phyloP scores from a whole-genome alignment of 2,797 vertebrate species.

The Syndactyla subalaris region DNA sequence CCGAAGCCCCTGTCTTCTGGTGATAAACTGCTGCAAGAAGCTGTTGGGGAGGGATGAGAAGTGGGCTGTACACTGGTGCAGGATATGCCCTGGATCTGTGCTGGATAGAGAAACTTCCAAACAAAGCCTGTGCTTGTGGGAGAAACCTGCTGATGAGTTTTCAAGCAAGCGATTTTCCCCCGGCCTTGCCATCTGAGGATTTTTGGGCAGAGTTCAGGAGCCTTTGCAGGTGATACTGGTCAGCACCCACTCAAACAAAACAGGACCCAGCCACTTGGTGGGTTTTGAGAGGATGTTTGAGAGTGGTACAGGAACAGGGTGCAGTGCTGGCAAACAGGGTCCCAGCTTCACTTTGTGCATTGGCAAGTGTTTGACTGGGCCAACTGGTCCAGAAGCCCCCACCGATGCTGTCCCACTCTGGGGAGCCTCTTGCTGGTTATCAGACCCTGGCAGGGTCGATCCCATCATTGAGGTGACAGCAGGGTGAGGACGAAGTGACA shows the following conservation, averaged over 20 bases:
- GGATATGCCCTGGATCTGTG: neutral
- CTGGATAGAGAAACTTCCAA: neutral
- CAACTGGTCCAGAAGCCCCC: rapidly evolving
- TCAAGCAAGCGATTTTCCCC: neutral
- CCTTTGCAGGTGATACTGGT: neutral
- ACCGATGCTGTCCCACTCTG: rapidly evolving
- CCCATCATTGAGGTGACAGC: too few species aligned
- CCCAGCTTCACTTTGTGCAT: neutral
- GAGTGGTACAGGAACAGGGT: rapidly evolving
- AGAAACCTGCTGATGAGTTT: neutral
- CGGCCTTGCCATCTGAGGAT: neutral
- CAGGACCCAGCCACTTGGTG: rapidly evolving
- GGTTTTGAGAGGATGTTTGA: neutral
- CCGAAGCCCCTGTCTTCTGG: rapidly evolving
- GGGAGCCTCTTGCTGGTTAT: neutral
- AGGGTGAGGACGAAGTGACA: neutral
- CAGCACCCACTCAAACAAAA: rapidly evolving
- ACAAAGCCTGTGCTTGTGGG: neutral
- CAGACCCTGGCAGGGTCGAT: neutral
- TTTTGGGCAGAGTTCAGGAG: neutral
- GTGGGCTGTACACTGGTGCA: rapidly evolving
- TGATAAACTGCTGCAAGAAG: neutral
- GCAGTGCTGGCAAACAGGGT: too few species aligned
- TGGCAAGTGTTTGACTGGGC: neutral
- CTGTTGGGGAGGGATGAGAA: rapidly evolving